These are phyloP conservation scores for Zaprionus tsacasi DNA, from an alignment of 1,140 invertebrate species.

Conservation along the genomic window DNA sequence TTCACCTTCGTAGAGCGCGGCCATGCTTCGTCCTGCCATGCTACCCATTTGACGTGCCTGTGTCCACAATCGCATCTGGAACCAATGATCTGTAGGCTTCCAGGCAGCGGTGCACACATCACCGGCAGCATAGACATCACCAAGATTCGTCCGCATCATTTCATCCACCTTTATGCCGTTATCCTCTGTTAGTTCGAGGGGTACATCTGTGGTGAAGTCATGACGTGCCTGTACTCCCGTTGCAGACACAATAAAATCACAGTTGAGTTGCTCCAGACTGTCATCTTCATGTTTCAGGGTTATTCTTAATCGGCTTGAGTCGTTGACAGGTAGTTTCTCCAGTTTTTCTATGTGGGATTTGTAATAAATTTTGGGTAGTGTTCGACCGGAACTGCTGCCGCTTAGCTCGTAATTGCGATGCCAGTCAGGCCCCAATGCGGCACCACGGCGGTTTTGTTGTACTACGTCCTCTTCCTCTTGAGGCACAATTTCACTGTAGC, in stretches of 20 bases:
- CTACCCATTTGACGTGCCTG: slow-evolving; percentile 98
- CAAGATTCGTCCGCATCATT: slow-evolving; percentile 92
- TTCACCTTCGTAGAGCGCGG: slow-evolving; percentile 87
- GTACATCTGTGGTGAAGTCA: slow-evolving; percentile 85
- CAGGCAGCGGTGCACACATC: slow-evolving; percentile 95
- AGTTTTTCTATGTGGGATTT: slow-evolving; percentile 48
- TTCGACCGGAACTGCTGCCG: slow-evolving; percentile 75
- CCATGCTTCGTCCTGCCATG: slow-evolving; percentile 97
- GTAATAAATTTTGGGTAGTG: slow-evolving; percentile 55
- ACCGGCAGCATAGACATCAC: slow-evolving; percentile 96
- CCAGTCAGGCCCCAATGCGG: slow-evolving; percentile 98
- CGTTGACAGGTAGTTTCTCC: slow-evolving; percentile 9
- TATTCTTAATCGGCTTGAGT: slow-evolving; percentile 18
- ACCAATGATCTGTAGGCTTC: slow-evolving; percentile 93
- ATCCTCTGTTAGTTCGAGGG: slow-evolving; percentile 88
- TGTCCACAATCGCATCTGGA: slow-evolving; percentile 98
- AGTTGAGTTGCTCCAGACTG: slow-evolving; percentile 83
- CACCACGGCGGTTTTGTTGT: slow-evolving; percentile 86
- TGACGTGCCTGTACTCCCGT: slow-evolving; percentile 94
- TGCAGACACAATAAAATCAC: slow-evolving; percentile 97
- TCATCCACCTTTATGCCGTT: slow-evolving; percentile 93
- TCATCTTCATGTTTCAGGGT: slow-evolving; percentile 55
- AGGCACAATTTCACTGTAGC: slow-evolving; percentile 86
- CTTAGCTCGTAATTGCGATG: slow-evolving; percentile 89
- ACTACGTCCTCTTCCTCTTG: slow-evolving; percentile 33